Evolutionary conservation across 2,797 vertebrate species (phyloP).

Genomic region (Falco biarmicus): DNA sequence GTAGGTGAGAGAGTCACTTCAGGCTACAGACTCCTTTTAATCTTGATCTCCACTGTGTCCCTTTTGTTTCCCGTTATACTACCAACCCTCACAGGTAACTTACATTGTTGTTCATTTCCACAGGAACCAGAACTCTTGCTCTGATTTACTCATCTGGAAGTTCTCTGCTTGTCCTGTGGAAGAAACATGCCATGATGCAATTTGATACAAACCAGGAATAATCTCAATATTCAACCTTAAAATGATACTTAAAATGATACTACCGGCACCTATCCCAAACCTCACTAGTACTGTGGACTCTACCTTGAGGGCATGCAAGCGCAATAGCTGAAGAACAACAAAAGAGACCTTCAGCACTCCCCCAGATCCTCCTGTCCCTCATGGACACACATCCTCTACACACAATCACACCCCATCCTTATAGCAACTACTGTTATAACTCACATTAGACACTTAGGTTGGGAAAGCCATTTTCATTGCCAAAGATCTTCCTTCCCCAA

Average conservation of each 20-base stretch:
- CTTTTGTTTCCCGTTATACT: not conserved
- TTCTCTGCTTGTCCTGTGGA: not conserved
- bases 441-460: not conserved
- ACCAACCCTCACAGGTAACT: not conserved
- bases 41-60: not conserved
- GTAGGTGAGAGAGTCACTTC: not conserved
- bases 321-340: not conserved
- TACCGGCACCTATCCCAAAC: not conserved
- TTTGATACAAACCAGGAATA: not conserved
- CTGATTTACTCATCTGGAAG: not conserved
- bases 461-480: not conserved
- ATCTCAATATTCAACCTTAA: not conserved
- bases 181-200: not conserved
- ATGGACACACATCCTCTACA: not conserved
- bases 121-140: not conserved
- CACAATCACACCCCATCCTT: not conserved
- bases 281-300: not conserved
- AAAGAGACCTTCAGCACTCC: not conserved
- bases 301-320: not conserved
- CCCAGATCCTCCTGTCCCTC: not conserved
- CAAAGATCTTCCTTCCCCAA: not conserved
- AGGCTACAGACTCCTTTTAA: not conserved
- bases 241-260: not conserved
- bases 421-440: not conserved
- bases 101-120: not conserved